Base-by-base conservation (phyloP, 2,113 vertebrate genomes). In the Cebus imitator region DNA sequence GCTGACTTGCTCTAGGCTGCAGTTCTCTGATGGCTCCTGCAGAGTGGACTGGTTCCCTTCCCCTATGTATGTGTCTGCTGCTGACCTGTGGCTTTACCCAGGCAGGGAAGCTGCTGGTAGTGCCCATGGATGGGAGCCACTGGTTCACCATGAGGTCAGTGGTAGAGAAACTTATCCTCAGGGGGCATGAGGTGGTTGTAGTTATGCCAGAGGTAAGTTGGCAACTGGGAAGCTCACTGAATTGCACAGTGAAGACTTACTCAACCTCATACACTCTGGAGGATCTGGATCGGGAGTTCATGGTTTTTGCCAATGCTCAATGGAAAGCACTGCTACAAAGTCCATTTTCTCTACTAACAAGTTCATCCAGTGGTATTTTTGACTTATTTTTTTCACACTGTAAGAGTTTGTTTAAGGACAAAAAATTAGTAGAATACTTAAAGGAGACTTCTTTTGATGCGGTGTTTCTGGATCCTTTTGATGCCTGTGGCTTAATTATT, bases 41-140 rank as follows among this genome's bases (percentile, higher is more conserved):
- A 1, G 0, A 0, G 4, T n/a, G 14, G 16, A 20, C 43, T 0
- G 0, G 43, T 3, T 18, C 48, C 23, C 70, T 90, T 43, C 57
- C 70, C 45, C 30, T 97, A 0, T 91, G n/a, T n/a, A 16, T 50
- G 25, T 95, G 57, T 64, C 40, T 97, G 18, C 75, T 98, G 89
- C 81, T 98, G 55, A 81, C 68, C 21, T 52, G 64, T 10, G 87
- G 93, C 86, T 90, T 93, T 0, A 96, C 97, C 3, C 70, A 98
- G 13, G 98, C 98, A 58, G 98, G 98, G 18, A 99, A 98, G 88
- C 93, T 99, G 25, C 98, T 99, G 90, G 99, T 99, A 82, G 72
- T 99, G 1, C 99, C 99, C 50, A 98, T 99, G 98, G 99, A 98
- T 11, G 99, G 99, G 32, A 99, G 99, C 91, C 99, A 99, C 98